Base-by-base conservation (phyloP, 2,797 vertebrate genomes). In the Danio jaintianensis region DNA sequence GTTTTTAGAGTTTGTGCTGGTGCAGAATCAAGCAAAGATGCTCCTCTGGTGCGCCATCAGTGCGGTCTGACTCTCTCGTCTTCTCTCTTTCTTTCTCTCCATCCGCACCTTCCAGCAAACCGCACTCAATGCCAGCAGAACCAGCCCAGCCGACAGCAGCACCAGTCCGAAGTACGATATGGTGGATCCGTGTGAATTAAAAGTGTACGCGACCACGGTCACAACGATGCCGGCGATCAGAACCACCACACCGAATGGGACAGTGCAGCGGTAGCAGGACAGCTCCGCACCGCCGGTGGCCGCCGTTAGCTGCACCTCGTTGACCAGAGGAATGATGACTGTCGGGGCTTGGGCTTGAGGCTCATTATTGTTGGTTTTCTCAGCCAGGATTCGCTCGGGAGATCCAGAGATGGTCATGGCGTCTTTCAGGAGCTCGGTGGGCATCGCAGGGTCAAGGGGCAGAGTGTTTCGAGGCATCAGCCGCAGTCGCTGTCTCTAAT, bases 151-250 rank as follows among this genome's bases (percentile, higher is more conserved):
- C 0, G 95, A 96, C 38, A 99, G 92, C 29, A 99, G 93, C 80
- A 96, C 94, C 90, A 99, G 91, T 43, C 97, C 97, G 0, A 99
- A 92, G 85, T 97, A 96, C 0, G 97, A 98, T 92, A 99, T 98
- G 91, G 96, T 96, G 67, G 97, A 99, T 2, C 97, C 97, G 0
- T 99, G 97, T 0, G 97, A 96, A 86, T 99, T 98, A 92, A 99
- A 98, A 92, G 94, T 97, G 91, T 98, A 99, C 0, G 97, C 97
- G 82, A 99, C 96, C 0, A 95, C 94, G 0, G 97, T 99, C 83
- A 98, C 97, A 85, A 98, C 97, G 0, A 94, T 79, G 29, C 97
- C 97, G 0, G 96, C 94, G 6, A 99, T 97, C 52, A 98, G 95
- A 75, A 98, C 94, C 76, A 99, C 96, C 88, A 99, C 94, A 0